Base-by-base conservation (phyloP, 2,113 vertebrate genomes). In the Eudyptes chrysolophus region DNA sequence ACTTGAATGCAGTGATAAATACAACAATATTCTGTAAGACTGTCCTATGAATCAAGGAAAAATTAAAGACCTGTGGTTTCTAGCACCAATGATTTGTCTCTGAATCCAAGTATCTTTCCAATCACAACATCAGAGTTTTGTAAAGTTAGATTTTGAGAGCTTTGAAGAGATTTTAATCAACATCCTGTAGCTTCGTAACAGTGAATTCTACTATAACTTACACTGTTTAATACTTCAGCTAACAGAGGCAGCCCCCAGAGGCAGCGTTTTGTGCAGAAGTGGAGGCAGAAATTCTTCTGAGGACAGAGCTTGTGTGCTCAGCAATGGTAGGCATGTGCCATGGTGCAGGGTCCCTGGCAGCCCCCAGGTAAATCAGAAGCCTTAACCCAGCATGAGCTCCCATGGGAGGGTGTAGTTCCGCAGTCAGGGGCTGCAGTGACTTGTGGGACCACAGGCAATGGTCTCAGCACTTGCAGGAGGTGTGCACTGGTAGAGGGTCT, bases 271-370 rank as follows among this genome's bases (percentile, higher is more conserved):
- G 6, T 68, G 13, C 42, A 62, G 40, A 79, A 79, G 7, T 38
- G 11, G 15, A 79, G 12, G 5, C 19, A 77, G 32, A 29, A 20
- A 32, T 38, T 36, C 9, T 29, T 20, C 29, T 32, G 60, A 64
- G 15, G 25, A 21, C 13, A 13, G 26, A 65, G 11, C 2, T 60
- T 36, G 5, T 16, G 11, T 32, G 46, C 42, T 74, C 3, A 34
- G 22, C 30, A 60, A 7, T 10, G 5, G 9, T 38, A 36, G 21
- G 3, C 1, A 9, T 8, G 18, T 1, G 3, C 9, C 48, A 6
- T 22, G 3, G 20, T 24, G 2, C 19, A 61, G 24, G 1, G 8
- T 44, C 13, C 5, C 22, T 64, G 29, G 6, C 16, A 55, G 24
- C 2, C 13, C 3, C 13, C 52, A 49, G 17, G 20, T 8, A 62